phyloP scores from a whole-genome alignment of 1,140 invertebrate genomes.

The Macrostomum lignano region DNA sequence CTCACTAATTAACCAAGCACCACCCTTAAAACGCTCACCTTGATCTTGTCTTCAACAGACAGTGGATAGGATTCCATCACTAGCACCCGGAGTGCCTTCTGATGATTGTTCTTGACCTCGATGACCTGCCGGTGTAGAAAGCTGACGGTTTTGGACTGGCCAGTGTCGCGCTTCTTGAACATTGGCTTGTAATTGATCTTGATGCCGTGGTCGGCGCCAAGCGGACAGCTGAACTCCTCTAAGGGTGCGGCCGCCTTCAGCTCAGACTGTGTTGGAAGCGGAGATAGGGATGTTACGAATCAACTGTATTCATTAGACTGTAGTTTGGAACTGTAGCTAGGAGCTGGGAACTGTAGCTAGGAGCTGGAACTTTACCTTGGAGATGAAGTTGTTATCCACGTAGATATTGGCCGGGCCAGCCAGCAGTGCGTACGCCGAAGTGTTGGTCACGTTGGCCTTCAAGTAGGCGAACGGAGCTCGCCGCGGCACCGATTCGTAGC shows the following conservation, averaged over 20 bases:
- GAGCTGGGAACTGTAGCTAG: too few species aligned
- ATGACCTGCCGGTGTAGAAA: constrained; percentile 21
- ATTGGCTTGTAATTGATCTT: constrained; percentile 25
- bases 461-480: constrained; percentile 20
- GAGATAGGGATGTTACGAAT: too few species aligned
- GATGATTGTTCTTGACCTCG: constrained; percentile 20
- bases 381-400: constrained; percentile 26
- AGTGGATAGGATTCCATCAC: constrained; percentile 22
- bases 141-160: constrained; percentile 11
- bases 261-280: too few species aligned
- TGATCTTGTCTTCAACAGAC: constrained; percentile 25
- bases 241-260: constrained; percentile 18
- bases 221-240: constrained; percentile 23
- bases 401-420: constrained; percentile 23
- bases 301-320: too few species aligned
- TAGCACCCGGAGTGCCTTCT: constrained; percentile 14
- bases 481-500: constrained; percentile 21
- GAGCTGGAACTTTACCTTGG: too few species aligned
- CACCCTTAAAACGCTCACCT: too few species aligned
- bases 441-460: constrained; percentile 20
- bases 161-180: constrained; percentile 12
- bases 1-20: too few species aligned
- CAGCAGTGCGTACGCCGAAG: constrained; percentile 18
- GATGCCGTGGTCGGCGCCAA: constrained; percentile 25
- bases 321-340: too few species aligned